Percentiles rank a stretch among this genome's conserved stretches.
Conservation (phyloP, 2,797 vertebrate species). For the Simalia tracyae region DNA sequence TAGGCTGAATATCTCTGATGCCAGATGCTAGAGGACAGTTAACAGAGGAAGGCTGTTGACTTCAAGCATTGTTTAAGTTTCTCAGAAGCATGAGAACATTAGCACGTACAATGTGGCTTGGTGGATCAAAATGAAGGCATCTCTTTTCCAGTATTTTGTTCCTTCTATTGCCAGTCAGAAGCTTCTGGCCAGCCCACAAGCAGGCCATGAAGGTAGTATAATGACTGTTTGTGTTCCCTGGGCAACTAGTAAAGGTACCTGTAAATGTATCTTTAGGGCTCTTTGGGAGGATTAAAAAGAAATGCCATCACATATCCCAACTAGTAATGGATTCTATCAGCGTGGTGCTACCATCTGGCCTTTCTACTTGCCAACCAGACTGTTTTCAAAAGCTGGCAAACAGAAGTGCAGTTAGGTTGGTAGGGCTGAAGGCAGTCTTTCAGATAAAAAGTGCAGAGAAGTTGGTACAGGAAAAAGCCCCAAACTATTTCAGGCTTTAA, state of each 20-base stretch:
- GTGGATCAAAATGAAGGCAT: not conserved
- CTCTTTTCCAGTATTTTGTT: not conserved
- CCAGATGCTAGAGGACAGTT: not conserved
- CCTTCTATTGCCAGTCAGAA: not conserved
- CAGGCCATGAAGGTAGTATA: not conserved
- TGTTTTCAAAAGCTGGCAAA: not conserved
- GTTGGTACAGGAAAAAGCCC: not conserved
- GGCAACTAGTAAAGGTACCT: not conserved
- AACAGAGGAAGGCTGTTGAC: not conserved
- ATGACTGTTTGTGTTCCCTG: not conserved
- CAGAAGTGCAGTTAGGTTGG: not conserved
- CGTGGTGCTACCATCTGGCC: not conserved
- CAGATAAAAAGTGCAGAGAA: not conserved
- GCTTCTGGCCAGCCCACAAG: not conserved
- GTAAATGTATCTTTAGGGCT: not conserved
- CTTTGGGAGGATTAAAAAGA: not conserved
- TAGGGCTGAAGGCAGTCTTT: not conserved
- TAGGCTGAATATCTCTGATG: not conserved
- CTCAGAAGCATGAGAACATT: not conserved
- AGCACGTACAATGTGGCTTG: not conserved
- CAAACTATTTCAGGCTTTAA: not conserved
- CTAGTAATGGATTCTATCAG: not conserved
- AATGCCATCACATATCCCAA: not conserved
- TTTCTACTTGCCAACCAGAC: not conserved
- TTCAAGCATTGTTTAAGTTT: not conserved